Conservation (phyloP, 2,113 vertebrate species). For the Hemiprocne comata region DNA sequence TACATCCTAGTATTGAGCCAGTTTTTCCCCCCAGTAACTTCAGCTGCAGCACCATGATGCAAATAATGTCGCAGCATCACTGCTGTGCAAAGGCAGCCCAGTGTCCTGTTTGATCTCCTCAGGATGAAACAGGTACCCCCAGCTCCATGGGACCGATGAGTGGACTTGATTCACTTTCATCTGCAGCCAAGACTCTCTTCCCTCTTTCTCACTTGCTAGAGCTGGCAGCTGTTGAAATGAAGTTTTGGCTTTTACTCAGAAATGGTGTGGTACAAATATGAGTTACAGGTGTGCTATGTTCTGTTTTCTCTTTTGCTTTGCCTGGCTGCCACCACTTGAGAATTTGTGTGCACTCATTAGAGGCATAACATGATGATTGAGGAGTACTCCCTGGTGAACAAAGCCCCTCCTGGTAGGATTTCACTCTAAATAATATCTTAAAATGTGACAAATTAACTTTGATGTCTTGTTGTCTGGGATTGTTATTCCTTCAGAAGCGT, state of each 20-base stretch:
- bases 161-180: neutral
- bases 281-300: neutral
- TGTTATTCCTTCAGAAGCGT: neutral
- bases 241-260: neutral
- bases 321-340: neutral
- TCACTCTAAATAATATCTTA: neutral
- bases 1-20: neutral
- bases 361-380: neutral
- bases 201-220: neutral
- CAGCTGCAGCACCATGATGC: neutral
- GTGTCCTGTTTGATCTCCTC: neutral
- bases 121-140: neutral
- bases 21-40: neutral
- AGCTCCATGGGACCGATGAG: neutral
- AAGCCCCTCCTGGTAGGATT: neutral
- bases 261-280: neutral
- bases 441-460: neutral
- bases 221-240: neutral
- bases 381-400: neutral
- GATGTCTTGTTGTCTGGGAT: rapidly evolving
- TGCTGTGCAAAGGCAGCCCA: neutral
- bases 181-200: neutral
- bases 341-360: neutral
- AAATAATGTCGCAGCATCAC: neutral
- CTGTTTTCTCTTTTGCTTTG: neutral